phyloP scores from a whole-genome alignment of 2,797 vertebrate species.

The Thalassophryne amazonica region DNA sequence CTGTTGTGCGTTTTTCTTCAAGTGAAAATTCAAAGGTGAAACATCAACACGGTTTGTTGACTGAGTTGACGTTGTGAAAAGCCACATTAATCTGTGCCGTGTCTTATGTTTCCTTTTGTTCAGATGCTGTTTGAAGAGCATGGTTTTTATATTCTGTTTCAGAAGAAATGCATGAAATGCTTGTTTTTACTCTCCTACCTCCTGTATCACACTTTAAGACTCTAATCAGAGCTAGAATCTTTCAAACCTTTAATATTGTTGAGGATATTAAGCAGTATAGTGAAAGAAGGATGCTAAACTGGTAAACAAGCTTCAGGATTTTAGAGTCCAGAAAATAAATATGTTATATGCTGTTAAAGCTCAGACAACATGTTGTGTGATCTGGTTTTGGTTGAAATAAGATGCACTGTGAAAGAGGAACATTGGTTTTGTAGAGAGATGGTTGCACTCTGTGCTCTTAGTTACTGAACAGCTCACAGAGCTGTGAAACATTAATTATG shows the following conservation, averaged over 20 bases:
- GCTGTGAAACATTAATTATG: constrained; percentile 37
- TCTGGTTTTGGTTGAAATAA: not conserved
- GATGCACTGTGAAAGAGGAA: not conserved
- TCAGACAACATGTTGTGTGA: too few species aligned
- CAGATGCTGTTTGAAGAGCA: not conserved
- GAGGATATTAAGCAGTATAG: not conserved
- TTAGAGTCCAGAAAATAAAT: not conserved
- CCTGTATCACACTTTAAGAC: not conserved
- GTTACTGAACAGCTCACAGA: constrained; percentile 62
- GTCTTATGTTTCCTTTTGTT: constrained; percentile 1
- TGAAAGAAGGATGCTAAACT: constrained; percentile 5
- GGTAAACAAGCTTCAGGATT: not conserved
- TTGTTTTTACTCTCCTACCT: not conserved
- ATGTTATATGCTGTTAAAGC: not conserved
- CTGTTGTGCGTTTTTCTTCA: not conserved
- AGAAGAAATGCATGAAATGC: not conserved
- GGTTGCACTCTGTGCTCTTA: constrained; percentile 2
- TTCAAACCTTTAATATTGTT: not conserved
- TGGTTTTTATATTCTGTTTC: not conserved
- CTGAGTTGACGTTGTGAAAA: not conserved
- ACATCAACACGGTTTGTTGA: constrained; percentile 25
- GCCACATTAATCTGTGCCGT: constrained; percentile 10
- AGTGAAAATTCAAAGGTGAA: constrained; percentile 2
- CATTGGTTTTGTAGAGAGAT: not conserved
- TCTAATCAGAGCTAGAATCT: not conserved